phyloP scores from a whole-genome alignment of 2,888 invertebrate genomes.

The Ophion slaviceki region DNA sequence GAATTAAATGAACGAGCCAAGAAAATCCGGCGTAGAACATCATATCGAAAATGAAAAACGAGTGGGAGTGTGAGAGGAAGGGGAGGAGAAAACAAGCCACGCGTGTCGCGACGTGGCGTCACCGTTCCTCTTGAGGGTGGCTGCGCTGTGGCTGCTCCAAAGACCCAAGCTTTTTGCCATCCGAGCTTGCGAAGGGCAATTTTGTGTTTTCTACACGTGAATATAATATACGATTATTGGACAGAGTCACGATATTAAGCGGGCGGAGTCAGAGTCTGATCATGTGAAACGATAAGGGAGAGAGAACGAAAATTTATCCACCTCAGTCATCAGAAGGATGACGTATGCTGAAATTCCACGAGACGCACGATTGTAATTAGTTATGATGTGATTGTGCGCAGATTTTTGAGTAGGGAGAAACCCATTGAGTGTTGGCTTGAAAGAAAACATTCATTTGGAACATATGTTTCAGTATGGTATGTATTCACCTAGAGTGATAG shows the following conservation, averaged over 20 bases:
- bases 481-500: no score
- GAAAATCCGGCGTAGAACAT: conserved; percentile 41
- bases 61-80: neutral
- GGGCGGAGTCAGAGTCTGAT: neutral
- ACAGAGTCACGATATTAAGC: conserved; percentile 41
- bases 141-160: conserved; percentile 18
- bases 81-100: conserved; percentile 24
- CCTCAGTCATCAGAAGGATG: conserved; percentile 17
- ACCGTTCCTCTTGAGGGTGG: conserved; percentile 22
- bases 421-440: no score
- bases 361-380: neutral
- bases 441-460: no score
- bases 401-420: no score
- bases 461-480: no score
- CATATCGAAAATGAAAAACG: conserved; percentile 26
- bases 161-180: conserved; percentile 33
- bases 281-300: conserved; percentile 1
- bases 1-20: conserved; percentile 38
- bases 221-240: conserved; percentile 59
- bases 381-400: no score
- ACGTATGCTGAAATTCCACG: conserved; percentile 9
- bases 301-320: neutral
- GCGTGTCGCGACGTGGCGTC: conserved; percentile 47
- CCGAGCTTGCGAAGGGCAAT: conserved; percentile 1
- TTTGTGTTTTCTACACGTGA: conserved; percentile 32